phyloP scores from a whole-genome alignment of 2,113 vertebrate genomes.

The Montifringilla adamsi region DNA sequence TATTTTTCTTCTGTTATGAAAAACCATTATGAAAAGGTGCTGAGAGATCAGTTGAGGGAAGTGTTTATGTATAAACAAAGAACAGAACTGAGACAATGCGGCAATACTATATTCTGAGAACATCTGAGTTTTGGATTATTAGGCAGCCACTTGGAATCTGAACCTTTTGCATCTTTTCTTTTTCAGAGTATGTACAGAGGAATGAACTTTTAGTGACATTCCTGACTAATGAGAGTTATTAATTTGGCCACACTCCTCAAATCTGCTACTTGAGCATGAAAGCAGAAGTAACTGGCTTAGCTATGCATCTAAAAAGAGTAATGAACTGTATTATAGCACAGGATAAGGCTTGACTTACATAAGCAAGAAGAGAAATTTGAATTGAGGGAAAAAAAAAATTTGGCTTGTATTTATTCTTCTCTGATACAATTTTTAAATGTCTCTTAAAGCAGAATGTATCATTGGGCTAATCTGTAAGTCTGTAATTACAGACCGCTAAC shows the following conservation, averaged over 20 bases:
- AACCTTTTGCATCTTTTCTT: not conserved
- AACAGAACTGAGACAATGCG: not conserved
- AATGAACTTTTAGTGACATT: not conserved
- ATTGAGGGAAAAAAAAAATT: not conserved
- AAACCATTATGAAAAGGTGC: not conserved
- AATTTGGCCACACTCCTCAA: not conserved
- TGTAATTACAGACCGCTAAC: not conserved
- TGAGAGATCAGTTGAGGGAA: not conserved
- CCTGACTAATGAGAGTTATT: not conserved
- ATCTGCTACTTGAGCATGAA: not conserved
- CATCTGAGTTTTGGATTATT: not conserved
- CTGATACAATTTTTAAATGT: not conserved
- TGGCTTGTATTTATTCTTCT: not conserved
- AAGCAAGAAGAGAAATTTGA: not conserved
- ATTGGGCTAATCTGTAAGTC: not conserved
- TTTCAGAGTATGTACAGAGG: accelerated
- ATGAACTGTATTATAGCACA: not conserved
- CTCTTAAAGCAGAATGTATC: not conserved
- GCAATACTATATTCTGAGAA: not conserved
- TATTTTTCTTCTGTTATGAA: not conserved
- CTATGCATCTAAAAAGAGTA: not conserved
- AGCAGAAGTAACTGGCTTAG: not conserved
- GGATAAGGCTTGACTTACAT: not conserved
- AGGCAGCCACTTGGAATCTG: not conserved
- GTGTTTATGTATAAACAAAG: not conserved